phyloP scores from a whole-genome alignment of 1,140 invertebrate species.

The Euura saliciscinereae region DNA sequence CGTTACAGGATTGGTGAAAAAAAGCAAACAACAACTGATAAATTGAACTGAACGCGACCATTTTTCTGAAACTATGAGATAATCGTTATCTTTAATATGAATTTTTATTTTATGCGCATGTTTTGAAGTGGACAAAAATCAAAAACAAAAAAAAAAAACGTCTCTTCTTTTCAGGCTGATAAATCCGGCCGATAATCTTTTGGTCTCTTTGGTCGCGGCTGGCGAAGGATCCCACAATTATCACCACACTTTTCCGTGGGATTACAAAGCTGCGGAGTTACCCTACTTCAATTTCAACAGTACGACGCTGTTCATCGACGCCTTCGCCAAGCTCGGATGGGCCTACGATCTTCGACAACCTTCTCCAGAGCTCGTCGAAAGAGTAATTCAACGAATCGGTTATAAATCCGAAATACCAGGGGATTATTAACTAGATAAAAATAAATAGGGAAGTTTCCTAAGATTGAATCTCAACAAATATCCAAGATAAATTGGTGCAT shows the following conservation, averaged over 20 bases:
- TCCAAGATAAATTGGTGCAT: too few species aligned
- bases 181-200: constrained; percentile 30
- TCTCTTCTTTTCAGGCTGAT: constrained; percentile 23
- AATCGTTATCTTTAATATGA: too few species aligned
- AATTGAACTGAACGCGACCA: too few species aligned
- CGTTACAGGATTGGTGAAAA: too few species aligned
- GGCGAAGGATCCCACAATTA: constrained; percentile 90
- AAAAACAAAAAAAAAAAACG: too few species aligned
- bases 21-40: too few species aligned
- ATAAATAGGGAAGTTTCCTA: too few species aligned
- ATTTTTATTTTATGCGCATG: too few species aligned
- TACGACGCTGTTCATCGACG: constrained; percentile 60
- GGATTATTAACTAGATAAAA: too few species aligned
- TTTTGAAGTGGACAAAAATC: too few species aligned
- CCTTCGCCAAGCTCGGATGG: constrained; percentile 65
- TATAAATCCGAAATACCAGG: constrained; percentile 58
- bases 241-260: constrained; percentile 90
- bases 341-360: constrained; percentile 69
- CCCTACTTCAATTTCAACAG: constrained; percentile 59
- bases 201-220: constrained; percentile 33
- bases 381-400: constrained; percentile 66
- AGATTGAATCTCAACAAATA: too few species aligned
- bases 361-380: constrained; percentile 60
- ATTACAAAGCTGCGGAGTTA: constrained; percentile 74
- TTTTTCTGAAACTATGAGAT: too few species aligned